Percentiles rank a stretch among this genome's conserved stretches.
These are phyloP conservation scores for Teleogryllus occipitalis DNA, from an alignment of 1,140 invertebrate genomes.

Conservation along the genomic window DNA sequence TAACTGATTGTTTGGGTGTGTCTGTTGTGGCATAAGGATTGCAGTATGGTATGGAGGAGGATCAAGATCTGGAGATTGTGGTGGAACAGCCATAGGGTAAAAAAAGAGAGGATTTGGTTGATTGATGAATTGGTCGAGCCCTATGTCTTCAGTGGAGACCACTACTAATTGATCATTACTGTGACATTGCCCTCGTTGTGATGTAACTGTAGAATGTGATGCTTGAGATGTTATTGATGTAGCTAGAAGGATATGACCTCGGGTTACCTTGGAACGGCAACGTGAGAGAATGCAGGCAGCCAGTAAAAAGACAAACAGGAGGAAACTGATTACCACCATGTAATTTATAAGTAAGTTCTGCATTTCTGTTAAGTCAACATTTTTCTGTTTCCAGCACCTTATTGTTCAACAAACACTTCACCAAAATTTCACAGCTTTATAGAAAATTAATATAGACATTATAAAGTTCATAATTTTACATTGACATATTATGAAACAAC, in stretches of 20 bases:
- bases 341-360: not conserved
- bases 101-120: not conserved
- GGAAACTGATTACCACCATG: conserved; percentile 51
- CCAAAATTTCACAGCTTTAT: not conserved
- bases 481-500: conserved; percentile 45
- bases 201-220: not conserved
- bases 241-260: not conserved
- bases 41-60: conserved; percentile 61
- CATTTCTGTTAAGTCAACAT: not conserved
- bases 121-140: not conserved
- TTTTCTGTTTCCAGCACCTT: not conserved
- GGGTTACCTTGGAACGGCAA: conserved; percentile 27
- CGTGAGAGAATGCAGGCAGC: conserved; percentile 45
- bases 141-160: conserved; percentile 30
- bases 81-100: conserved; percentile 37
- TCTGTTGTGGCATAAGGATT: conserved; percentile 47
- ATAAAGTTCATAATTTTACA: not conserved
- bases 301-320: conserved; percentile 51
- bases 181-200: not conserved
- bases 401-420: not conserved
- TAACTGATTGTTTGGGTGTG: conserved; percentile 9
- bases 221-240: conserved; percentile 8
- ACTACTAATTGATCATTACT: conserved; percentile 19
- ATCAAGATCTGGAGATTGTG: conserved; percentile 26
- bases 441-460: conserved; percentile 11